phyloP scores from a whole-genome alignment of 2,113 vertebrate species.

The Pteropus alecto region DNA sequence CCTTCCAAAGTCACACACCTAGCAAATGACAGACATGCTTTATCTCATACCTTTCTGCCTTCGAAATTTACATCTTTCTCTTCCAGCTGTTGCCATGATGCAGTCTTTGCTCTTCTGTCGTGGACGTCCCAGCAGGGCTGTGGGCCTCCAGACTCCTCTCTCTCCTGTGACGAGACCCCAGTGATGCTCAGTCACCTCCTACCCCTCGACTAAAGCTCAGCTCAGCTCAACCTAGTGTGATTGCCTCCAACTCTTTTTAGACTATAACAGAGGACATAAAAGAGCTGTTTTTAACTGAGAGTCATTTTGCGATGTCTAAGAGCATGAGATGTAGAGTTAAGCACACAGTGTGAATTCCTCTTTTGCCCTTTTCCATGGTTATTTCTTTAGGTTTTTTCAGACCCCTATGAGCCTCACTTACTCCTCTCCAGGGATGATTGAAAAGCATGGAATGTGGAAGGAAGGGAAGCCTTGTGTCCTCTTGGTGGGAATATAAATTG shows the following conservation, averaged over 20 bases:
- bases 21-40: background rate
- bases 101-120: background rate
- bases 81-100: rapidly evolving
- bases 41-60: background rate
- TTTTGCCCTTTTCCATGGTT: background rate
- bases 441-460: background rate
- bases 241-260: background rate
- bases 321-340: background rate
- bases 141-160: background rate
- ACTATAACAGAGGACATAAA: background rate
- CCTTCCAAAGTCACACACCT: background rate
- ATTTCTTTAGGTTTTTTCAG: background rate
- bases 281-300: background rate
- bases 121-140: background rate
- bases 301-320: background rate
- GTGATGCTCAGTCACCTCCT: rapidly evolving
- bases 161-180: too few relatives aligned
- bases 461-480: background rate
- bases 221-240: rapidly evolving
- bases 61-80: background rate
- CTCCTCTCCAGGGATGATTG: background rate
- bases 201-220: background rate
- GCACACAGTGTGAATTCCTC: background rate
- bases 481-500: background rate
- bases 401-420: background rate